Evolutionary conservation across 2,888 invertebrate genomes (phyloP).

Genomic region (Scaptomyza flava): DNA sequence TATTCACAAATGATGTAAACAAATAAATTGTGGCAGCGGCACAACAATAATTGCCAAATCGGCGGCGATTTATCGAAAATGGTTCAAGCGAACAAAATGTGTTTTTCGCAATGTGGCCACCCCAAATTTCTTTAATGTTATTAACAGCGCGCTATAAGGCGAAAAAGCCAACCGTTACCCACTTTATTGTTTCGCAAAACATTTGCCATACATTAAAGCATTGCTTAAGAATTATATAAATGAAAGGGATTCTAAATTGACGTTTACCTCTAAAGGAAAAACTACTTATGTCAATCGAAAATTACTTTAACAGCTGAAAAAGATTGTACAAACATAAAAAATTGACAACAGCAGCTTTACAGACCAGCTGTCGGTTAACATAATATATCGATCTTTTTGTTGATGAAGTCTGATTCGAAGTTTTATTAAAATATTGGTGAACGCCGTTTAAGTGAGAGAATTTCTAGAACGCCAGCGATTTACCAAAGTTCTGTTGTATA

Average conservation of each 20-base stretch:
- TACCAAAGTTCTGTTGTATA: constrained; percentile 1
- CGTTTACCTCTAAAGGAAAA: neutral
- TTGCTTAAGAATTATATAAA: neutral
- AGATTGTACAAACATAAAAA: neutral
- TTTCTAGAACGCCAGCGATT: constrained; percentile 4
- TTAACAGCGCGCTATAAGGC: neutral
- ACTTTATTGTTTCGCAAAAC: neutral
- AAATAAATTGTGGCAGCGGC: constrained; percentile 36
- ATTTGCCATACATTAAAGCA: neutral
- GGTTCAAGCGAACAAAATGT: neutral
- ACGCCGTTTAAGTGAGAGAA: constrained; percentile 6
- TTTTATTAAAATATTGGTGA: neutral
- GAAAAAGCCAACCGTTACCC: neutral
- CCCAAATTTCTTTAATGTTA: constrained; percentile 3
- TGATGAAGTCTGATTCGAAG: neutral
- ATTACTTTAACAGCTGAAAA: neutral
- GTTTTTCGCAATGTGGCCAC: constrained; percentile 16
- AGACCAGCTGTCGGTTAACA: neutral
- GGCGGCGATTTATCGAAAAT: constrained; percentile 28
- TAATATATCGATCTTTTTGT: neutral
- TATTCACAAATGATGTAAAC: constrained; percentile 73
- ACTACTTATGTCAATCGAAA: neutral
- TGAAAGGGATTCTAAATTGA: neutral
- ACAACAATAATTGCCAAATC: constrained; percentile 30
- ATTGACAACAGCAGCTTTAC: neutral